Base-by-base conservation (phyloP, 2,113 vertebrate species). In the Origma solitaria region DNA sequence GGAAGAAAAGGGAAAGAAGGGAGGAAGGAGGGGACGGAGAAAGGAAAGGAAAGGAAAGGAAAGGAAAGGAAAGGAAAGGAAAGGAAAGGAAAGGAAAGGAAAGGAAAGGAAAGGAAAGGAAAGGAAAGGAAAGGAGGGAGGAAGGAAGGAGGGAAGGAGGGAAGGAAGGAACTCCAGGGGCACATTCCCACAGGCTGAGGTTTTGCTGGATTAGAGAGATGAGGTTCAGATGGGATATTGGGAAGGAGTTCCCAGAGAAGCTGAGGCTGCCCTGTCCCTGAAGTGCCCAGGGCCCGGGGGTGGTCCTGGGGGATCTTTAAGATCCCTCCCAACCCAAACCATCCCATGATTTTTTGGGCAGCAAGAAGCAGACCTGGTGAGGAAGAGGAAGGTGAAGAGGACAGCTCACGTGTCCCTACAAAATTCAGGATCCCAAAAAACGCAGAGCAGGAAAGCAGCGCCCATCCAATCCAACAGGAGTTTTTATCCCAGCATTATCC, bases 331-430 rank as follows among this genome's bases (percentile, higher is more conserved):
- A 58, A 8, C 33, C 7, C 22, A 53, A 53, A 27, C 31, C 38
- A 53, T 28, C 35, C 47, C 76, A 42, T 1, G 17, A 24, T 21
- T 21, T 61, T n/a, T 27, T 25, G 25, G 1, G 37, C 3, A 5
- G 21, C 38, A 61, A 69, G 30, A 42, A 68, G 30, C 37, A 40
- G 7, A 33, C 9, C 5, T 24, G 4, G 20, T 0, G 31, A 20
- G 19, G 21, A 42, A 25, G 11, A 20, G 35, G 56, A 49, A 50
- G 30, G 35, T 0, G 15, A 16, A 35, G 73, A 28, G 21, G 28
- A 3, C 13, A 8, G 28, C 3, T 51, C 21, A 5, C 0, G 3
- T 0, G 1, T 4, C 10, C 2, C 44, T 7, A 37, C 21, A 56
- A 15, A 35, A 47, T 1, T 1, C 60, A 7, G n/a, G n/a, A n/a